phyloP scores from a whole-genome alignment of 2,888 invertebrate species.

The Polymixis flavicincta region DNA sequence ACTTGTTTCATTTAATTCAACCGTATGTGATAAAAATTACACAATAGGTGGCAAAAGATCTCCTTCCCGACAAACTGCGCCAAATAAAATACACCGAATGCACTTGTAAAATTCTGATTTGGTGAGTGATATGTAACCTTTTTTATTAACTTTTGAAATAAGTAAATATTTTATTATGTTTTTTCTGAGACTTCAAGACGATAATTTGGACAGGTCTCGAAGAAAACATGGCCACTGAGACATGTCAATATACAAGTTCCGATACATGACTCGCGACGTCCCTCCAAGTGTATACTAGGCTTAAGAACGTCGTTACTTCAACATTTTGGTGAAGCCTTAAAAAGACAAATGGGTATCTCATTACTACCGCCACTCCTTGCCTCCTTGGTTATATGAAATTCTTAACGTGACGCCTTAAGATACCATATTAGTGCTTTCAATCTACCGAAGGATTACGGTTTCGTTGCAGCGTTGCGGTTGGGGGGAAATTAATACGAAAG shows the following conservation, averaged over 20 bases:
- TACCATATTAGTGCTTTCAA: conserved; percentile 77
- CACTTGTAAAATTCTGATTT: neutral
- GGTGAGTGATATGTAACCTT: neutral
- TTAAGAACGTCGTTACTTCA: conserved; percentile 40
- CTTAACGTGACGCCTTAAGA: conserved; percentile 73
- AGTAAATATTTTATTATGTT: no score
- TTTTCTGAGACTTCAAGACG: neutral
- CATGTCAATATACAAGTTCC: neutral
- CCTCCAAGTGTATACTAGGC: neutral
- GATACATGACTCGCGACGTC: neutral
- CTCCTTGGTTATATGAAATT: conserved; percentile 74
- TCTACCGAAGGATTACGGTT: conserved; percentile 64
- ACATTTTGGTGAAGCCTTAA: conserved; percentile 82
- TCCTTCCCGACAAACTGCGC: no score
- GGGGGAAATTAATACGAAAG: conserved; percentile 61
- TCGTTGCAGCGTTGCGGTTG: conserved; percentile 59
- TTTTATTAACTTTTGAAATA: no score
- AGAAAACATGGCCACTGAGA: neutral
- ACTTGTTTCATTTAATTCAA: neutral
- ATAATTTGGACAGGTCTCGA: neutral
- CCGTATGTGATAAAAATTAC: neutral
- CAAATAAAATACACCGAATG: no score
- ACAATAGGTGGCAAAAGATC: neutral
- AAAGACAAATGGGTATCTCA: conserved; percentile 84
- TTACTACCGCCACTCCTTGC: conserved; percentile 73